A percentile compares a stretch with the other conserved stretches of the same genome.
phyloP scores from a whole-genome alignment of 2,888 invertebrate genomes.

The Eudasyphora cyanicolor region DNA sequence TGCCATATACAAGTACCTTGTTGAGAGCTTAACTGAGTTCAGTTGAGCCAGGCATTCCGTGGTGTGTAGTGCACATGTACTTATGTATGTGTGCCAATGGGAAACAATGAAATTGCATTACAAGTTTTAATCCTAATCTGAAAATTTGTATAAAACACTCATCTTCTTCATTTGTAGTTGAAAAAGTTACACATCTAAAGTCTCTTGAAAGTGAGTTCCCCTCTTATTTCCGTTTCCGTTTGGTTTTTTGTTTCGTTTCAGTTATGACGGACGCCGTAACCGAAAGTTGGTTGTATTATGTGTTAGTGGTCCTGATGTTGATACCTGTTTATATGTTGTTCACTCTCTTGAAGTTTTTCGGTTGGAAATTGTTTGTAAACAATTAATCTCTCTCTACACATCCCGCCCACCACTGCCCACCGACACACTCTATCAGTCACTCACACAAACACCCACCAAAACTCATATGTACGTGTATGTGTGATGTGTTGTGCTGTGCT shows the following conservation, averaged over 20 bases:
- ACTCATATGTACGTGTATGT: not conserved
- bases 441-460: not conserved
- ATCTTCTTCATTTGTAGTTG: not conserved
- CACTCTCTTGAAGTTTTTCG: slow-evolving; percentile 79
- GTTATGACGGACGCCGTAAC: slow-evolving; percentile 80
- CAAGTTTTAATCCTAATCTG: slow-evolving; percentile 34
- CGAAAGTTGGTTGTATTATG: slow-evolving; percentile 78
- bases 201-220: slow-evolving; percentile 19
- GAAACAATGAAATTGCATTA: not conserved
- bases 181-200: slow-evolving; percentile 10
- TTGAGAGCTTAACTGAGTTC: no score
- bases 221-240: not conserved
- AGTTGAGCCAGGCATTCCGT: not conserved
- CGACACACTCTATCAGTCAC: not conserved
- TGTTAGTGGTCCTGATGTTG: slow-evolving; percentile 77
- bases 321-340: slow-evolving; percentile 80
- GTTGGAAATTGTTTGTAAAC: slow-evolving; percentile 80
- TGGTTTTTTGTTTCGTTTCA: slow-evolving; percentile 67
- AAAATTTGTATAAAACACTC: slow-evolving; percentile 28
- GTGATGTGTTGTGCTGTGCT: not conserved
- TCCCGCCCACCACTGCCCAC: not conserved
- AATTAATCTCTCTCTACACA: slow-evolving; percentile 72
- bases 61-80: not conserved
- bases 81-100: not conserved
- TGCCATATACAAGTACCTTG: no score